Evolutionary conservation across 2,888 invertebrate genomes (phyloP).

Genomic region (Amiota communis): DNA sequence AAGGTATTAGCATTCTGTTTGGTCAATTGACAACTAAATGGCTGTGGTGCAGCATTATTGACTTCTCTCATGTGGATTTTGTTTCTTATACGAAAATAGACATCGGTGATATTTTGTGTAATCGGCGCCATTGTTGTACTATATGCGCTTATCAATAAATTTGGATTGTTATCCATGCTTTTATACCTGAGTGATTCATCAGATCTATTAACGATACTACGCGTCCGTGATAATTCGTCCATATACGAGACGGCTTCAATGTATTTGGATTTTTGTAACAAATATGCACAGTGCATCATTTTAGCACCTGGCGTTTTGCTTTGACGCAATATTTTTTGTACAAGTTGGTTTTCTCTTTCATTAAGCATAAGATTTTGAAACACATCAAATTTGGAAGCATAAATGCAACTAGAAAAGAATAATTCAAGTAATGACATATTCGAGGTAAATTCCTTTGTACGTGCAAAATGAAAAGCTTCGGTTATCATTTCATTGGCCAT

Average conservation of each 20-base stretch:
- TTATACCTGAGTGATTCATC: background rate
- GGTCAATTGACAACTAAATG: slow-evolving; percentile 69
- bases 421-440: slow-evolving; percentile 62
- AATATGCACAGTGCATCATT: slow-evolving; percentile 68
- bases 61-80: slow-evolving; percentile 57
- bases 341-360: slow-evolving; percentile 65
- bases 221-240: slow-evolving; percentile 62
- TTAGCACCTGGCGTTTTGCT: slow-evolving; percentile 60
- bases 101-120: slow-evolving; percentile 65
- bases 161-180: background rate
- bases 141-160: slow-evolving; percentile 67
- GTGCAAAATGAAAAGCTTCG: slow-evolving; percentile 70
- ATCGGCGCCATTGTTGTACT: slow-evolving; percentile 71
- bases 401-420: slow-evolving; percentile 67
- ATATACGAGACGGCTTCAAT: slow-evolving; percentile 71
- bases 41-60: slow-evolving; percentile 55
- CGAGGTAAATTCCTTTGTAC: slow-evolving; percentile 59
- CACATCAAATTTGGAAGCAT: slow-evolving; percentile 59
- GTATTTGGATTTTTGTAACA: slow-evolving; percentile 70
- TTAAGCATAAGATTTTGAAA: slow-evolving; percentile 67
- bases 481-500: slow-evolving; percentile 69
- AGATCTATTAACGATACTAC: background rate
- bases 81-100: slow-evolving; percentile 66
- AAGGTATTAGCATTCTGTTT: slow-evolving; percentile 63
- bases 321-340: slow-evolving; percentile 63